Evolutionary conservation across 2,113 vertebrate species (phyloP).

Genomic region (Morone saxatilis): DNA sequence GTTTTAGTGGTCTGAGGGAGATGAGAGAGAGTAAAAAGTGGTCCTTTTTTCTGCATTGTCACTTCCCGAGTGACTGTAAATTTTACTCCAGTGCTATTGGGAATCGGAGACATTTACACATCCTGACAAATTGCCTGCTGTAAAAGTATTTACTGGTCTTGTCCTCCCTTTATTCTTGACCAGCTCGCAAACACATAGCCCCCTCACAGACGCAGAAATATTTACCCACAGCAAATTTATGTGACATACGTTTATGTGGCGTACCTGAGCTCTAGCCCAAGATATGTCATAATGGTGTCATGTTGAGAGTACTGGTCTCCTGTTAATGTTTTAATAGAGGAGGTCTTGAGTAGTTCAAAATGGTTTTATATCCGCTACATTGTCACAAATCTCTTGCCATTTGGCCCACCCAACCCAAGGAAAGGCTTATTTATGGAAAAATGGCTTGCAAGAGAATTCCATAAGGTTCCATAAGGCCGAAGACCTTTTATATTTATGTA

Average conservation of each 20-base stretch:
- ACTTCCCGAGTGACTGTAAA: constrained; percentile 96
- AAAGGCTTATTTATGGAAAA: constrained; percentile 52
- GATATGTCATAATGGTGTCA: constrained; percentile 63
- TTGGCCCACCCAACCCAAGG: constrained; percentile 28
- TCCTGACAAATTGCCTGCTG: constrained; percentile 93
- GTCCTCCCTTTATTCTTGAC: constrained; percentile 82
- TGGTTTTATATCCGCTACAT: constrained; percentile 66
- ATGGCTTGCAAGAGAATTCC: constrained; percentile 15
- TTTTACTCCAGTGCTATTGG: constrained; percentile 90
- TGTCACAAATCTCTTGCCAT: constrained; percentile 37
- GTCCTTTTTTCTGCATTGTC: constrained; percentile 93
- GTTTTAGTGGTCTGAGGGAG: constrained; percentile 91
- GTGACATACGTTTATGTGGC: constrained; percentile 76
- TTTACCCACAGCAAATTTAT: constrained; percentile 89
- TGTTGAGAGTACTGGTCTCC: constrained; percentile 44
- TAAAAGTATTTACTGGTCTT: constrained; percentile 94
- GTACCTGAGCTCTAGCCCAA: constrained; percentile 63
- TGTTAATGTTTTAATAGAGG: constrained; percentile 70
- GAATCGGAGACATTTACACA: constrained; percentile 91
- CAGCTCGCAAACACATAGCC: constrained; percentile 80
- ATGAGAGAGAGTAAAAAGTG: constrained; percentile 87
- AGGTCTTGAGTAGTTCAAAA: constrained; percentile 59
- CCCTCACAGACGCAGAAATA: constrained; percentile 82
- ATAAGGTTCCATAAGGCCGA: neutral
- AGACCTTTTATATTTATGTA: neutral